A percentile compares a stretch with the other conserved stretches of the same genome.
Conservation (phyloP, 2,888 invertebrate genomes). For the Aspidapion aeneum region DNA sequence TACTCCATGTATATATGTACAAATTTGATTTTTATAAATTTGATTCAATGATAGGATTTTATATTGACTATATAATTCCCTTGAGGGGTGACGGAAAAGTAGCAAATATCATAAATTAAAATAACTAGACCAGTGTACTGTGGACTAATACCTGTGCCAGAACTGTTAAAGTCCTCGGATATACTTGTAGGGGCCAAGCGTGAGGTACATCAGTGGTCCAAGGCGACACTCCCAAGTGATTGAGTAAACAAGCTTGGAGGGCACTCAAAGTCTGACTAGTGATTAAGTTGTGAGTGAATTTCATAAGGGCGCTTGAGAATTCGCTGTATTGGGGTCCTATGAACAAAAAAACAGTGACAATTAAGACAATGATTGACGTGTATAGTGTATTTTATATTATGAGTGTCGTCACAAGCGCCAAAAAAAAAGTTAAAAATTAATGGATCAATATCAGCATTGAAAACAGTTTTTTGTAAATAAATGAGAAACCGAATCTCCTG, state of each 20-base stretch:
- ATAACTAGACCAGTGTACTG: too few relatives aligned
- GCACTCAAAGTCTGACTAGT: slow-evolving; percentile 66
- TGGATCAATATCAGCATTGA: too few relatives aligned
- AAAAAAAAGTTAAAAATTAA: not conserved
- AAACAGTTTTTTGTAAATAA: too few relatives aligned
- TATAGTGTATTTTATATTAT: too few relatives aligned
- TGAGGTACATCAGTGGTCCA: slow-evolving; percentile 60
- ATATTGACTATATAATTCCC: too few relatives aligned
- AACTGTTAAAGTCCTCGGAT: slow-evolving; percentile 73
- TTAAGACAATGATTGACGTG: not conserved
- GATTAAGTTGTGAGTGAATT: slow-evolving; percentile 76
- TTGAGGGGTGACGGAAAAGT: too few relatives aligned
- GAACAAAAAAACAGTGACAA: slow-evolving; percentile 4
- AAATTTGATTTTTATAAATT: too few relatives aligned
- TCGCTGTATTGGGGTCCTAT: slow-evolving; percentile 54
- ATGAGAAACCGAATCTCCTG: too few relatives aligned
- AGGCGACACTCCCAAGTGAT: slow-evolving; percentile 72
- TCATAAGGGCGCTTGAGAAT: slow-evolving; percentile 74
- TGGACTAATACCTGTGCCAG: slow-evolving; percentile 83
- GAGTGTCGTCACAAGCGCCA: too few relatives aligned
- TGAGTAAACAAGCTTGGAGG: slow-evolving; percentile 67
- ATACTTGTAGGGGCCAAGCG: slow-evolving; percentile 76
- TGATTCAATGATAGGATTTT: too few relatives aligned
- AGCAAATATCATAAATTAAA: too few relatives aligned
- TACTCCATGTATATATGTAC: too few relatives aligned